phyloP scores from a whole-genome alignment of 2,888 invertebrate genomes.

The Erannis defoliaria region DNA sequence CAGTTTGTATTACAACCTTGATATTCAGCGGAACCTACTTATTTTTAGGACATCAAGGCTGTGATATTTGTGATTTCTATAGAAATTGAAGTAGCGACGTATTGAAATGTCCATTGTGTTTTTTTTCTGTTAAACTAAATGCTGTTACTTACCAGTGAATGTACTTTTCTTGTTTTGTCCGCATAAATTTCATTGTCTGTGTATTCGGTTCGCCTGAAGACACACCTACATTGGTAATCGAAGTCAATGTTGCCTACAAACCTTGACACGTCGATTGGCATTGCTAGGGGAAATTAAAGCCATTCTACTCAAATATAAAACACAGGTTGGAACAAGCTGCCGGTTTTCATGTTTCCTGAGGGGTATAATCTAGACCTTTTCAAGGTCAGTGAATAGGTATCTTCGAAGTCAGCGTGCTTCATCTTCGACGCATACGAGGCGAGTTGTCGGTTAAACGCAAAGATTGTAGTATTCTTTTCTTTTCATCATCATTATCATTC shows the following conservation, averaged over 20 bases:
- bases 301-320: not conserved
- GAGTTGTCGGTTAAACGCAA: too few species aligned
- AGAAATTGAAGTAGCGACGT: not conserved
- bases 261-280: not conserved
- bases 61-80: constrained; percentile 7
- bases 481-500: too few species aligned
- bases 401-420: too few species aligned
- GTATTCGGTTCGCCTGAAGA: not conserved
- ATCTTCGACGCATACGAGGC: too few species aligned
- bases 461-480: too few species aligned
- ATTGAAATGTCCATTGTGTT: not conserved
- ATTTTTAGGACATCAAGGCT: constrained; percentile 5
- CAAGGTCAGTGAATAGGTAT: too few species aligned
- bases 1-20: constrained; percentile 27
- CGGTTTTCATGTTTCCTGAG: not conserved
- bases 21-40: constrained; percentile 16
- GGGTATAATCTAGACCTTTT: too few species aligned
- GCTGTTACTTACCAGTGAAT: too few species aligned
- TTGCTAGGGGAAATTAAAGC: not conserved
- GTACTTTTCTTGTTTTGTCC: not conserved
- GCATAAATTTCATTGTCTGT: not conserved
- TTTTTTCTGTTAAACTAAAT: not conserved
- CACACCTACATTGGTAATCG: not conserved
- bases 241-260: not conserved
- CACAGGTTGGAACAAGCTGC: not conserved